Conservation (phyloP, 2,797 vertebrate genomes). For the Acanthurus leucopareius region DNA sequence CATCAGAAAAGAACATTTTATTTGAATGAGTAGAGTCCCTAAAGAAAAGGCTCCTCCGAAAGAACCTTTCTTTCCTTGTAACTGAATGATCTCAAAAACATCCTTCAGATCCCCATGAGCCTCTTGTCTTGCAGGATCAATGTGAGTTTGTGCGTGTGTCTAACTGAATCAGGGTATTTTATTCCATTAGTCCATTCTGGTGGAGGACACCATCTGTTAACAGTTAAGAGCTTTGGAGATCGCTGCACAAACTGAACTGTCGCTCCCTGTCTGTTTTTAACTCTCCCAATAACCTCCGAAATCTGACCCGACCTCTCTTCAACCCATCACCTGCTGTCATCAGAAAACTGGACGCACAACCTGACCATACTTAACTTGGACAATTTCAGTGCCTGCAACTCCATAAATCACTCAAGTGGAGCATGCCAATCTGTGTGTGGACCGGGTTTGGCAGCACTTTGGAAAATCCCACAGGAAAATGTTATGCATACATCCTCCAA, state of each 20-base stretch:
- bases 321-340: slow-evolving; percentile 64
- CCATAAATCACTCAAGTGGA: slow-evolving; percentile 67
- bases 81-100: slow-evolving; percentile 57
- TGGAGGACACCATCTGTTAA: slow-evolving; percentile 79
- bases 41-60: slow-evolving; percentile 44
- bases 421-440: slow-evolving; percentile 53
- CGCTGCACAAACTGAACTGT: slow-evolving; percentile 57
- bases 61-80: slow-evolving; percentile 42
- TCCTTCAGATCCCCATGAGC: slow-evolving; percentile 55
- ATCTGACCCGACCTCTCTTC: slow-evolving; percentile 62
- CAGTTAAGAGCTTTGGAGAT: slow-evolving; percentile 69
- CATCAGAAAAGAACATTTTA: slow-evolving; percentile 62
- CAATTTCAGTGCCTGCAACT: slow-evolving; percentile 29
- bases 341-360: slow-evolving; percentile 54
- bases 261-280: slow-evolving; percentile 63
- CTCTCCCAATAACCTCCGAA: slow-evolving; percentile 68
- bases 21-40: slow-evolving; percentile 57
- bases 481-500: slow-evolving; percentile 64
- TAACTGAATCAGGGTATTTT: slow-evolving; percentile 63
- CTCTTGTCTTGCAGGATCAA: slow-evolving; percentile 55
- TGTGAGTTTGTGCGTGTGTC: slow-evolving; percentile 56
- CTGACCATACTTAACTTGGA: slow-evolving; percentile 51
- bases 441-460: slow-evolving; percentile 53
- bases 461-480: slow-evolving; percentile 61
- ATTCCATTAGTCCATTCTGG: slow-evolving; percentile 63